phyloP scores from a whole-genome alignment of 2,888 invertebrate genomes.

The Spatulosminthurus flaviceps region DNA sequence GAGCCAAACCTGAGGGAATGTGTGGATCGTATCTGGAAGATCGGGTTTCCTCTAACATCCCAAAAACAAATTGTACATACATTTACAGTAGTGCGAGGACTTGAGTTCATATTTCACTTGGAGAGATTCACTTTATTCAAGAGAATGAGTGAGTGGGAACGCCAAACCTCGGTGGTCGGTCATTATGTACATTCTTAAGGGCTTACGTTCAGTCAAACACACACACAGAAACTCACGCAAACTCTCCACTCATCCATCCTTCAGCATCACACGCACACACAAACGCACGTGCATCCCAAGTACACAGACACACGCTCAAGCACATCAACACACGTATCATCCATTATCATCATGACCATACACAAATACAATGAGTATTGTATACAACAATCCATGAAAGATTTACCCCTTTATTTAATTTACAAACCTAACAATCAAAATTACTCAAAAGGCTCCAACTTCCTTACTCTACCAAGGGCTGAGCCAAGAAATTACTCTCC shows the following conservation, averaged over 20 bases:
- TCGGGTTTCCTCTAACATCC: not conserved
- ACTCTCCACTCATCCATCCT: not conserved
- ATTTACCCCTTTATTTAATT: too few relatives aligned
- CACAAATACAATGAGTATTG: too few relatives aligned
- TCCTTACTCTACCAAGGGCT: too few relatives aligned
- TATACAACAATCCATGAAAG: too few relatives aligned
- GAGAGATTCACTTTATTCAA: not conserved
- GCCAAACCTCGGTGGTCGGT: constrained; percentile 12
- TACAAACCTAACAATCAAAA: too few relatives aligned
- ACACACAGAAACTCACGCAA: not conserved
- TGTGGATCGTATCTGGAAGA: not conserved
- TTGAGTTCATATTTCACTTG: constrained; percentile 1
- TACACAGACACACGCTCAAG: too few relatives aligned
- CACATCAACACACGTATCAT: too few relatives aligned
- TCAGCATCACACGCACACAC: not conserved
- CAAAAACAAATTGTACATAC: constrained; percentile 3
- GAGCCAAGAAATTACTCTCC: too few relatives aligned
- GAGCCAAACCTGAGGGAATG: not conserved
- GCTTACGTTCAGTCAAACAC: not conserved
- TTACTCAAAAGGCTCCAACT: too few relatives aligned
- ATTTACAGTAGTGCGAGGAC: not conserved
- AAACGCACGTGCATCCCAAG: not conserved
- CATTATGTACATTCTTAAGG: not conserved
- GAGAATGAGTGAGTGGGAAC: not conserved
- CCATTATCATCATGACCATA: too few relatives aligned